Conservation (phyloP, 2,113 vertebrate species). For the Muntiacus reevesi region DNA sequence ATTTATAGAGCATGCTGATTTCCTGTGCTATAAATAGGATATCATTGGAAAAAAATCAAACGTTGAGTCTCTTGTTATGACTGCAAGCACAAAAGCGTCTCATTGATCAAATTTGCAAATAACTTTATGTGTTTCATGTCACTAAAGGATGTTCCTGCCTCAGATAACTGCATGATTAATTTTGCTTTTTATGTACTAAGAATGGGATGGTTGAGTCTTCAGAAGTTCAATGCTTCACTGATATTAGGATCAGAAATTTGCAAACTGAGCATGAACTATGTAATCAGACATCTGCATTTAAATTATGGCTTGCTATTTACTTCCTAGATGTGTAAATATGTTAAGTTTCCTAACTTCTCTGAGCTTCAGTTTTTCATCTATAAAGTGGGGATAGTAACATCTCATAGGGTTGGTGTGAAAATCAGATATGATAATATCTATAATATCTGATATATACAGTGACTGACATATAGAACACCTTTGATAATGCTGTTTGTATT, state of each 20-base stretch:
- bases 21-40: conserved; percentile 12
- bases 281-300: not conserved
- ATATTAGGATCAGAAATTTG: not conserved
- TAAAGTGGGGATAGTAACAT: not conserved
- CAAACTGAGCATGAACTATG: not conserved
- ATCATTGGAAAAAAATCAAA: not conserved
- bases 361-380: not conserved
- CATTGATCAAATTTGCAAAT: not conserved
- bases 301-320: not conserved
- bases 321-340: not conserved
- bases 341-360: not conserved
- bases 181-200: not conserved
- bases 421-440: not conserved
- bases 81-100: not conserved
- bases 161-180: not conserved
- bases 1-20: not conserved
- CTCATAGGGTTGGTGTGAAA: not conserved
- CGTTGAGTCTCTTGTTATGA: not conserved
- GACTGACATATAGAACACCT: not conserved
- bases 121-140: not conserved
- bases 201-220: not conserved
- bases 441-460: not conserved
- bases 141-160: not conserved
- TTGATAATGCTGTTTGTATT: not conserved
- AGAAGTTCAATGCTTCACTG: not conserved